phyloP scores from a whole-genome alignment of 2,888 invertebrate species.

The Drosophila subsilvestris region DNA sequence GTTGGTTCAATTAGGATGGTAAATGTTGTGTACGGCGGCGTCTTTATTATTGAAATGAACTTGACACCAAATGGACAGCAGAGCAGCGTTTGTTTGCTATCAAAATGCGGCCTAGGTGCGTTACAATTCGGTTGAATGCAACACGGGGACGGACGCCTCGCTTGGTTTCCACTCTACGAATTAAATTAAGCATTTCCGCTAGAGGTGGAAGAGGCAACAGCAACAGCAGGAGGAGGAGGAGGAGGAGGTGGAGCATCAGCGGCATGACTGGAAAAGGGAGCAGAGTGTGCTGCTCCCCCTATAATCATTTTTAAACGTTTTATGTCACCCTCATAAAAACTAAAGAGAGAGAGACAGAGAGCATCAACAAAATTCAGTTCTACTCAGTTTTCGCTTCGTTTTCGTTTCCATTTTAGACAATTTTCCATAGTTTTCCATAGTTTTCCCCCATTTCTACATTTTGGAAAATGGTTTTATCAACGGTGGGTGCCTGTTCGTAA shows the following conservation, averaged over 20 bases:
- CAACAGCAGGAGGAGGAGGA: background rate
- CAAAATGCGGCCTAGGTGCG: conserved; percentile 59
- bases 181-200: conserved; percentile 58
- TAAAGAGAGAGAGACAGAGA: background rate
- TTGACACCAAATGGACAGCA: conserved; percentile 74
- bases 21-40: conserved; percentile 15
- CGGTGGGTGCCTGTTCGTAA: background rate
- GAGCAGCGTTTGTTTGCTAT: conserved; percentile 26
- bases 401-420: conserved; percentile 8
- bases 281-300: background rate
- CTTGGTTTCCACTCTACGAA: conserved; percentile 6
- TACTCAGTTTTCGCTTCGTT: background rate
- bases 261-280: background rate
- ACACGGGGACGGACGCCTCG: conserved; percentile 5
- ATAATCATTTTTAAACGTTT: conserved; percentile 37
- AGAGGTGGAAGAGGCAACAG: conserved; percentile 13
- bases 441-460: conserved; percentile 4
- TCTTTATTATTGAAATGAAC: conserved; percentile 72
- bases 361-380: conserved; percentile 9
- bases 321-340: conserved; percentile 44
- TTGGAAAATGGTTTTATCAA: conserved; percentile 3
- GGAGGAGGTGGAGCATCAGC: background rate
- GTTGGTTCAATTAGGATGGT: conserved; percentile 30
- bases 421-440: conserved; percentile 8
- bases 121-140: conserved; percentile 43